Evolutionary conservation across 2,797 vertebrate genomes (phyloP).

Genomic region (Myotis myotis): DNA sequence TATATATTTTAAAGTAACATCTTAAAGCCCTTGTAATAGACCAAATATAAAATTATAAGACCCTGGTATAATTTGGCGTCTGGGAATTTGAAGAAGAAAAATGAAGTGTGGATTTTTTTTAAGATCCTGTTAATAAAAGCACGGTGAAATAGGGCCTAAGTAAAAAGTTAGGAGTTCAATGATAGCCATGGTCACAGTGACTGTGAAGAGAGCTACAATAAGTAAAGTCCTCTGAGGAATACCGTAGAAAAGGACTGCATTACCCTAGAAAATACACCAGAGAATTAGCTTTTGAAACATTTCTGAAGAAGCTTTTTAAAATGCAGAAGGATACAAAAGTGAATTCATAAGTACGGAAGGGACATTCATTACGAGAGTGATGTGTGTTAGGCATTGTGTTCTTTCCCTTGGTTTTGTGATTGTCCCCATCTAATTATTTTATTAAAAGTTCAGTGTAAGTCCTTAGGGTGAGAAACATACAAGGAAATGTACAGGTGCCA

Average conservation of each 20-base stretch:
- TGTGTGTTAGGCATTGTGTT: background rate
- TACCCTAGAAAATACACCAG: background rate
- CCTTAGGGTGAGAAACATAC: background rate
- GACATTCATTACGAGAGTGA: background rate
- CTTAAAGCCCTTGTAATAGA: background rate
- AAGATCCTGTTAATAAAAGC: background rate
- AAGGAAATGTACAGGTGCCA: background rate
- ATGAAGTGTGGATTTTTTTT: background rate
- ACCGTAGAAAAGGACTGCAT: background rate
- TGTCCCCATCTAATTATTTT: conserved; percentile 25
- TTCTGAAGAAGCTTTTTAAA: background rate
- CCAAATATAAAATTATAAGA: background rate
- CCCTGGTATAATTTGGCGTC: background rate
- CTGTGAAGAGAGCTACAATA: background rate
- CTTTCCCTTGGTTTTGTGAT: conserved; percentile 2
- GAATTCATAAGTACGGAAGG: background rate
- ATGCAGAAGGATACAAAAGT: background rate
- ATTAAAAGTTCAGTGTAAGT: background rate
- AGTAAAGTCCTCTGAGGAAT: background rate
- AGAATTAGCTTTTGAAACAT: background rate
- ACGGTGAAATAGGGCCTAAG: background rate
- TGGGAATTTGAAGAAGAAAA: background rate
- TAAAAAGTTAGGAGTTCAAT: background rate
- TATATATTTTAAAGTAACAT: background rate
- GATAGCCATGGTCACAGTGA: background rate